These are phyloP conservation scores for Pachyrhynchus sulphureomaculatus DNA, from an alignment of 1,140 invertebrate genomes.

Conservation along the genomic window DNA sequence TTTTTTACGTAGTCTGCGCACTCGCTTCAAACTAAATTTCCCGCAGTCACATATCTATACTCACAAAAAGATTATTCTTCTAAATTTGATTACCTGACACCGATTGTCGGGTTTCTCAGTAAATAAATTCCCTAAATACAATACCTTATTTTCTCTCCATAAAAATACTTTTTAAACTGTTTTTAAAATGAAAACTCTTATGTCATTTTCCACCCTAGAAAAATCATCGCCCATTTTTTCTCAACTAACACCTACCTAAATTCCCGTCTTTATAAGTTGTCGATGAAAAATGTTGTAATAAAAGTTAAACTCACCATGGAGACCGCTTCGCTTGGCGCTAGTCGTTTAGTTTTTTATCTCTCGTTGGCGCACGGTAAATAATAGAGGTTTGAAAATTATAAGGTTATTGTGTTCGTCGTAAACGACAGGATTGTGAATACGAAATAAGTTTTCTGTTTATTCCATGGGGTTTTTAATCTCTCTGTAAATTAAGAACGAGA, in stretches of 20 bases:
- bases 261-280: slow-evolving; percentile 8
- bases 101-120: too few relatives aligned
- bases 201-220: neutral
- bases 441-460: neutral
- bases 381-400: slow-evolving; percentile 4
- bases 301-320: slow-evolving; percentile 3
- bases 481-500: too few relatives aligned
- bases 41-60: too few relatives aligned
- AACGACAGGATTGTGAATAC: neutral
- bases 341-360: neutral
- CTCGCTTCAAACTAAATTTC: too few relatives aligned
- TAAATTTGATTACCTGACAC: too few relatives aligned
- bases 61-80: too few relatives aligned
- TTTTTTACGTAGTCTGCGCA: too few relatives aligned
- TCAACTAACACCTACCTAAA: neutral
- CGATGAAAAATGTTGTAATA: slow-evolving; percentile 6
- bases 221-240: neutral
- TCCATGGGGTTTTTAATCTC: too few relatives aligned
- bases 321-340: neutral
- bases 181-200: too few relatives aligned
- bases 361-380: neutral
- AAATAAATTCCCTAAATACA: too few relatives aligned
- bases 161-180: too few relatives aligned
- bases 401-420: neutral
- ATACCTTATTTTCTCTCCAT: too few relatives aligned